These are phyloP conservation scores for Lacanobia wlatinum DNA, from an alignment of 2,888 invertebrate genomes.

Conservation along the genomic window DNA sequence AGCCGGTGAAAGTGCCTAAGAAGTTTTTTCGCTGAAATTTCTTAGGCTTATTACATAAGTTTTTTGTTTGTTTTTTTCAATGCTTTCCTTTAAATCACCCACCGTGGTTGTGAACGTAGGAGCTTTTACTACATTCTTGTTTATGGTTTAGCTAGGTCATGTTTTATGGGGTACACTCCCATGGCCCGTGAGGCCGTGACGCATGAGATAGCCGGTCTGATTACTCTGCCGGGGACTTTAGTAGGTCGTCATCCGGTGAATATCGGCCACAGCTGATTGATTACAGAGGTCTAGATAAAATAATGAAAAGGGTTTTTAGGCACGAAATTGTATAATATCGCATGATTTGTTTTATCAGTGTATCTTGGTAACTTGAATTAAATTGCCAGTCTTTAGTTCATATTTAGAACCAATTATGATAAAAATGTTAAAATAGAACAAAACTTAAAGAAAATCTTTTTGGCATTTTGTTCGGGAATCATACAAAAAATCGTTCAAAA, in stretches of 20 bases:
- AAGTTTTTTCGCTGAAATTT: no score
- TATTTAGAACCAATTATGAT: no score
- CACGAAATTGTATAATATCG: neutral
- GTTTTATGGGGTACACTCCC: constrained; percentile 33
- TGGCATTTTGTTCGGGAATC: no score
- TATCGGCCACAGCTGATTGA: constrained; percentile 1
- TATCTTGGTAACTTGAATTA: neutral
- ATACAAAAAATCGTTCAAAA: no score
- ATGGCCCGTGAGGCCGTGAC: constrained; percentile 2
- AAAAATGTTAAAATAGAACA: no score
- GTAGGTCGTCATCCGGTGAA: neutral
- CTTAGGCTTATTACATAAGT: no score
- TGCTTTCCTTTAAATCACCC: neutral
- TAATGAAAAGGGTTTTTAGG: neutral
- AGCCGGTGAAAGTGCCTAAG: no score
- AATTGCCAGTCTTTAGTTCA: no score
- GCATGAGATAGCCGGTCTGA: neutral
- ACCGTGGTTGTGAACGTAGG: neutral
- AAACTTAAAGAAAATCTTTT: no score
- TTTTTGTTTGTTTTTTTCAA: no score
- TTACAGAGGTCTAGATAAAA: neutral
- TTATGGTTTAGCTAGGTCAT: constrained; percentile 23
- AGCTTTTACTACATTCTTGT: constrained; percentile 1
- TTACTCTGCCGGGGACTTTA: constrained; percentile 12
- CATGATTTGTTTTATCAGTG: neutral